Evolutionary conservation across 2,888 invertebrate species (phyloP).

Genomic region (Gari tellinella): DNA sequence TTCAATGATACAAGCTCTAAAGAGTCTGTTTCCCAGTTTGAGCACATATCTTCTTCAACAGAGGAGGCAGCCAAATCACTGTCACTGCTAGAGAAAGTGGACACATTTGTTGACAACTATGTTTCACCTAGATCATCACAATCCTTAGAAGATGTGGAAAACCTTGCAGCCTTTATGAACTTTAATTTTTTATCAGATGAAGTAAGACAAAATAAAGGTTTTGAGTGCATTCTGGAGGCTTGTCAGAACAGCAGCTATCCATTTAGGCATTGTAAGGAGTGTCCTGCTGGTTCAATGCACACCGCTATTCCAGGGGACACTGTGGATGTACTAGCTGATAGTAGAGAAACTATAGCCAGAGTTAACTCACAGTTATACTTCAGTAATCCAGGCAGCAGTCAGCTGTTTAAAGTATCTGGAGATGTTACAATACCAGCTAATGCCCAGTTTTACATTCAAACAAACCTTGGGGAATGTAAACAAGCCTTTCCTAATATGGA

Average conservation of each 20-base stretch:
- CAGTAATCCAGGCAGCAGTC: conserved; percentile 11
- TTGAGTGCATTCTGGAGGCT: background rate
- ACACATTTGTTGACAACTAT: conserved; percentile 22
- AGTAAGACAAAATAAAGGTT: background rate
- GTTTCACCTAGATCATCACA: conserved; percentile 9
- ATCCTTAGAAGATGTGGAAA: conserved; percentile 34
- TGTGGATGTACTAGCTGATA: background rate
- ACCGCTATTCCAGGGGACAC: too few relatives aligned
- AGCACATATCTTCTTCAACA: background rate
- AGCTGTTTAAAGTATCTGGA: conserved; percentile 10
- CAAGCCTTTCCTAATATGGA: too few relatives aligned
- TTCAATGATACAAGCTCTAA: background rate
- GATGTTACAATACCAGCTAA: conserved; percentile 23
- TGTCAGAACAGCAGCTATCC: too few relatives aligned
- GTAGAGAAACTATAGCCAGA: conserved; percentile 8
- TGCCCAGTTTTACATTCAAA: conserved; percentile 26
- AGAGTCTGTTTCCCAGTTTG: background rate
- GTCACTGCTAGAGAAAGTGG: conserved; percentile 35
- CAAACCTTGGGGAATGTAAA: background rate
- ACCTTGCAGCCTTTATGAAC: conserved; percentile 19
- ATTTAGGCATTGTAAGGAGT: too few relatives aligned
- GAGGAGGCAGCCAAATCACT: background rate
- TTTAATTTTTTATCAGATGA: conserved; percentile 9
- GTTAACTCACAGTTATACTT: conserved; percentile 27
- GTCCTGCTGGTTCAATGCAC: too few relatives aligned